Evolutionary conservation across 2,797 vertebrate genomes (phyloP).

Genomic region (Valencia hispanica): DNA sequence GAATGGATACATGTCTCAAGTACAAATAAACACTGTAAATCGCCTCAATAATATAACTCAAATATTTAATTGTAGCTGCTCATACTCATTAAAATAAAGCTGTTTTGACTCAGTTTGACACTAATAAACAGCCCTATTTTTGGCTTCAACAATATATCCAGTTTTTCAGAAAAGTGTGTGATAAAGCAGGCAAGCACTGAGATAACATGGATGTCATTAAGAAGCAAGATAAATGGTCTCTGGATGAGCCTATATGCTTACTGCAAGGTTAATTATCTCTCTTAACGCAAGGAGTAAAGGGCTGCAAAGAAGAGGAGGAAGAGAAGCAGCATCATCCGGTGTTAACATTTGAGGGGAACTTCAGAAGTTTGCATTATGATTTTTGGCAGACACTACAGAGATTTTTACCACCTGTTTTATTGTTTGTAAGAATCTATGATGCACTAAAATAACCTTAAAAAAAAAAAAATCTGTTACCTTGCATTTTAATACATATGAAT

Average conservation of each 20-base stretch:
- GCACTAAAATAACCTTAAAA: background rate
- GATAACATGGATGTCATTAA: slow-evolving; percentile 25
- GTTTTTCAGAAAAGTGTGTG: slow-evolving; percentile 3
- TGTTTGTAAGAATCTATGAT: background rate
- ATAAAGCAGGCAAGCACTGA: slow-evolving; percentile 22
- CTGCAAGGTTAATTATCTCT: slow-evolving; percentile 73
- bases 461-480: no score
- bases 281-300: slow-evolving; percentile 46
- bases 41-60: background rate
- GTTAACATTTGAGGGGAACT: background rate
- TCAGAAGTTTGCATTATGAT: background rate
- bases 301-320: slow-evolving; percentile 24
- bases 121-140: background rate
- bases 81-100: background rate
- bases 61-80: background rate
- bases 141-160: background rate
- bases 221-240: slow-evolving; percentile 50
- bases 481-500: no score
- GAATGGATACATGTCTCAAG: background rate
- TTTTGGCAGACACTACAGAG: background rate
- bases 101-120: background rate
- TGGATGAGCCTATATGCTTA: slow-evolving; percentile 46
- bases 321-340: background rate
- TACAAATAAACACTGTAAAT: background rate
- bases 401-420: background rate